Conservation (phyloP, 2,797 vertebrate genomes). For the Urosaurus nigricauda region DNA sequence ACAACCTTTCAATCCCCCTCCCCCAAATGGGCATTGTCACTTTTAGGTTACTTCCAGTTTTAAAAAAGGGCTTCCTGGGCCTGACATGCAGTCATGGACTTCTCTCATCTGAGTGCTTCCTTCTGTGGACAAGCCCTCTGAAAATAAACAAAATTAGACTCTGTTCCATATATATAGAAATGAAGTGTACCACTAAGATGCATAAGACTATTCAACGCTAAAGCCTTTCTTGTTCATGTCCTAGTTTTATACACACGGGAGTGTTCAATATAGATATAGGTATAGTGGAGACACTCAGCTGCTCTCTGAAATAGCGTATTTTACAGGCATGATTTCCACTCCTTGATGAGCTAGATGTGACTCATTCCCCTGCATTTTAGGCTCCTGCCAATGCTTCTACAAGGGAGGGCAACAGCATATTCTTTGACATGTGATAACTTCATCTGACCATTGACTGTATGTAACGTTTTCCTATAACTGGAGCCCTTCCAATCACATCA, state of each 20-base stretch:
- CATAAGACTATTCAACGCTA: background rate
- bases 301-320: background rate
- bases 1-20: too few species aligned
- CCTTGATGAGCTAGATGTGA: background rate
- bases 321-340: background rate
- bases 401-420: background rate
- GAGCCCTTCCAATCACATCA: constrained; percentile 54
- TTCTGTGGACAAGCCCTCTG: background rate
- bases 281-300: too few species aligned
- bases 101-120: background rate
- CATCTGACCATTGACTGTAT: too few species aligned
- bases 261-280: too few species aligned
- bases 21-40: too few species aligned
- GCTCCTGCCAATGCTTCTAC: too few species aligned
- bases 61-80: too few species aligned
- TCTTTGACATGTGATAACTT: background rate
- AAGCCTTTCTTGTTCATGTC: background rate
- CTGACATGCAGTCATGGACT: too few species aligned
- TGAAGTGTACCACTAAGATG: background rate
- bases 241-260: too few species aligned
- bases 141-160: background rate
- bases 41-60: too few species aligned
- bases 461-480: background rate
- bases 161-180: background rate
- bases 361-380: background rate